Evolutionary conservation across 2,888 invertebrate genomes (phyloP).

Genomic region (Calameuta filiformis): DNA sequence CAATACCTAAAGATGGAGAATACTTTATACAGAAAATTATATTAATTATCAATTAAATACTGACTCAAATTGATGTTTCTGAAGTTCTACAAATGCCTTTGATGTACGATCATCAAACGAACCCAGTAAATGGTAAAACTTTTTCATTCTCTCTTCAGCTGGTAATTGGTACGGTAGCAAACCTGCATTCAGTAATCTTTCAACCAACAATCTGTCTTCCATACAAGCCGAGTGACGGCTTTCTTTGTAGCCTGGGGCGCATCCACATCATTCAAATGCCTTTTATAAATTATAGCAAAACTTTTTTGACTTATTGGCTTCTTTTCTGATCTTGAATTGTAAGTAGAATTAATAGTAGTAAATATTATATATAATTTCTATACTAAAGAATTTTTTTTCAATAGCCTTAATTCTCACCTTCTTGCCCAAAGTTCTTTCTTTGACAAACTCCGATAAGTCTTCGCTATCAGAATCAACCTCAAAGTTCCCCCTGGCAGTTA

Average conservation of each 20-base stretch:
- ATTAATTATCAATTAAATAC: slow-evolving; percentile 30
- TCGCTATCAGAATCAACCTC: slow-evolving; percentile 91
- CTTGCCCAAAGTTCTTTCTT: slow-evolving; percentile 94
- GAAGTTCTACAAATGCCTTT: slow-evolving; percentile 91
- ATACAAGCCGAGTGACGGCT: slow-evolving; percentile 88
- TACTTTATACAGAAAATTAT: background rate
- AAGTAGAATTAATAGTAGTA: slow-evolving; percentile 29
- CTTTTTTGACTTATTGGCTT: slow-evolving; percentile 71
- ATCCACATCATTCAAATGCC: slow-evolving; percentile 84
- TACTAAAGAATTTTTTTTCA: background rate
- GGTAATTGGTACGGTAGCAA: slow-evolving; percentile 93
- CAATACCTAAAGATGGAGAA: background rate
- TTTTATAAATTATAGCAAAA: slow-evolving; percentile 94
- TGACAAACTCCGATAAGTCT: slow-evolving; percentile 91
- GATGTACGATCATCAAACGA: slow-evolving; percentile 96
- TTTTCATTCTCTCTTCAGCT: slow-evolving; percentile 91
- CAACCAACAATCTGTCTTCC: slow-evolving; percentile 93
- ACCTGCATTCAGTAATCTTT: slow-evolving; percentile 91
- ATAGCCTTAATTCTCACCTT: slow-evolving; percentile 69
- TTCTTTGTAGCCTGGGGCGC: slow-evolving; percentile 87
- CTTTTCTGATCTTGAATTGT: slow-evolving; percentile 92
- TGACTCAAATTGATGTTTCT: slow-evolving; percentile 86
- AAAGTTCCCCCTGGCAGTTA: slow-evolving; percentile 92
- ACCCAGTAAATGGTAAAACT: slow-evolving; percentile 88
- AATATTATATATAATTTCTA: slow-evolving; percentile 12